A percentile compares a stretch with the other conserved stretches of the same genome.
Conservation (phyloP, 2,797 vertebrate genomes). For the Rhinatrema bivittatum region DNA sequence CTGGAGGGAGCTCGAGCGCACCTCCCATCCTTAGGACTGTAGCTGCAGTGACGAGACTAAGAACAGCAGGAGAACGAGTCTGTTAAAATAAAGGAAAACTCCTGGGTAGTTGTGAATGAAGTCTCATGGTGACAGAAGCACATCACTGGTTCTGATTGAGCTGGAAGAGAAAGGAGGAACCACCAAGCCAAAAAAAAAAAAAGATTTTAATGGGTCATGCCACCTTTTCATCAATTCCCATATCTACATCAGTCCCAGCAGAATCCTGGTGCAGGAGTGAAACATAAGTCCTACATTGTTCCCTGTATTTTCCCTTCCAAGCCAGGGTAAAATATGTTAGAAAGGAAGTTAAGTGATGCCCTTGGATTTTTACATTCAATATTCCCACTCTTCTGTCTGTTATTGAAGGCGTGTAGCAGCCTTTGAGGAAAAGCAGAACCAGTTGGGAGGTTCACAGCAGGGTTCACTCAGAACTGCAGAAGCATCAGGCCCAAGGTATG, state of each 20-base stretch:
- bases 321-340: not conserved
- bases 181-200: no score
- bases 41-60: no score
- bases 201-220: not conserved
- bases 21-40: no score
- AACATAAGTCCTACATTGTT: not conserved
- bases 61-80: no score
- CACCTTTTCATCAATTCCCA: not conserved
- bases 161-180: no score
- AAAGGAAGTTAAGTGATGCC: not conserved
- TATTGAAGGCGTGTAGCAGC: slow-evolving; percentile 78
- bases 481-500: slow-evolving; percentile 15
- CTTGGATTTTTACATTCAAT: not conserved
- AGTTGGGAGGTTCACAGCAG: slow-evolving; percentile 20
- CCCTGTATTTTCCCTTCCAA: not conserved
- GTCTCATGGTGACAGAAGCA: no score
- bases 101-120: no score
- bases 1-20: no score
- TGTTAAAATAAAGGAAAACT: no score
- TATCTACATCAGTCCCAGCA: not conserved
- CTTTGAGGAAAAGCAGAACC: slow-evolving; percentile 74
- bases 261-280: not conserved
- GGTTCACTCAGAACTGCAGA: slow-evolving; percentile 1
- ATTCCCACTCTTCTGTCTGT: slow-evolving; percentile 7
- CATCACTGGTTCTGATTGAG: no score